These are phyloP conservation scores for Eurytoma adleriae DNA, from an alignment of 2,888 invertebrate genomes.

Conservation along the genomic window DNA sequence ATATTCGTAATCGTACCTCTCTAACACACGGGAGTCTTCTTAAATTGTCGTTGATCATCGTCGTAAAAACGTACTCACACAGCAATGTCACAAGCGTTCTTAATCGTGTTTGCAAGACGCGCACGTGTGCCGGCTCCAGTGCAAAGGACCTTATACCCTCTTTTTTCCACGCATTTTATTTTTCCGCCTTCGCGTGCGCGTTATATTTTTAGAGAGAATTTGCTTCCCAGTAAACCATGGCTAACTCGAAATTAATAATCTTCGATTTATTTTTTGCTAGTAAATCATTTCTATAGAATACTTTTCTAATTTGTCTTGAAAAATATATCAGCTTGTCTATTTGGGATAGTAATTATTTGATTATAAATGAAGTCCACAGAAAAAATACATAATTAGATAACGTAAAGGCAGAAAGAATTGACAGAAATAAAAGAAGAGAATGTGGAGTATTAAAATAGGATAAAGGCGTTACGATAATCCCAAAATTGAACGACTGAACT, in stretches of 20 bases:
- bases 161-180: background rate
- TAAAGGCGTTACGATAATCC: slow-evolving; percentile 40
- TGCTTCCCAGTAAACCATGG: background rate
- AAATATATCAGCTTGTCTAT: no score
- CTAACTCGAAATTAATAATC: no score
- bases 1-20: slow-evolving; percentile 24
- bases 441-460: no score
- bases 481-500: slow-evolving; percentile 40
- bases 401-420: background rate
- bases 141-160: slow-evolving; percentile 8
- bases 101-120: slow-evolving; percentile 7
- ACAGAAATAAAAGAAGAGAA: slow-evolving; percentile 15
- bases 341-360: background rate
- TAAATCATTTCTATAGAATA: no score
- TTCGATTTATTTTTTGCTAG: no score
- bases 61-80: slow-evolving; percentile 21
- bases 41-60: slow-evolving; percentile 50
- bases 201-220: slow-evolving; percentile 20
- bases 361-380: no score
- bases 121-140: background rate
- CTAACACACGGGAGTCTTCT: slow-evolving; percentile 35
- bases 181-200: background rate
- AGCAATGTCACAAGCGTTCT: slow-evolving; percentile 6
- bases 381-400: no score
- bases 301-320: no score